Conservation (phyloP, 2,797 vertebrate species). For the Chloroceryle inda region DNA sequence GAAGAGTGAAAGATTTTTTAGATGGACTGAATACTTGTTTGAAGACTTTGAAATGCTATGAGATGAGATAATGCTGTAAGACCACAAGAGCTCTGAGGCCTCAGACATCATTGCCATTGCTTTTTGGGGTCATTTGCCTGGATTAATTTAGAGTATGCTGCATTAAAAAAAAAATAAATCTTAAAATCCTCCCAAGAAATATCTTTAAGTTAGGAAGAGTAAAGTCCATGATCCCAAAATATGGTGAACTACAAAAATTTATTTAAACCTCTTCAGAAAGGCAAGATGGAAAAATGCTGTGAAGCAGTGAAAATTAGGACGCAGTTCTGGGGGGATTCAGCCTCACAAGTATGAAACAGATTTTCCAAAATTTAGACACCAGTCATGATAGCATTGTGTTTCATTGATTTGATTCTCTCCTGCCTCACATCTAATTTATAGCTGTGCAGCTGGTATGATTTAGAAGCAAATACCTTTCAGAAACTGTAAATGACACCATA, state of each 20-base stretch:
- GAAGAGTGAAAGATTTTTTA: background rate
- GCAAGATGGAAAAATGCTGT: background rate
- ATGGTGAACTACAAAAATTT: background rate
- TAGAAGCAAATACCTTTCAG: conserved; percentile 35
- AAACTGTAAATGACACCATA: background rate
- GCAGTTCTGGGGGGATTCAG: background rate
- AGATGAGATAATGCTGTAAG: background rate
- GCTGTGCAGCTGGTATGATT: conserved; percentile 1
- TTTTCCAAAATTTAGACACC: background rate
- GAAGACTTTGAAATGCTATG: conserved; percentile 24
- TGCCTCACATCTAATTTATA: background rate
- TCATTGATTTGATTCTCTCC: background rate
- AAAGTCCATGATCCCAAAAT: background rate
- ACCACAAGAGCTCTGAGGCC: background rate
- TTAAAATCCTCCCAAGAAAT: background rate
- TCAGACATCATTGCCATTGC: background rate
- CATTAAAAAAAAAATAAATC: background rate
- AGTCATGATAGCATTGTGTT: background rate
- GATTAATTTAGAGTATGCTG: background rate
- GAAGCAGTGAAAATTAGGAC: background rate
- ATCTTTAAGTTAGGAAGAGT: background rate
- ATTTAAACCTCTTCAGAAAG: background rate
- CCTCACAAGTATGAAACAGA: background rate
- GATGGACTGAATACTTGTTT: background rate
- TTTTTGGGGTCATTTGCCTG: background rate